Base-by-base conservation (phyloP, 2,888 invertebrate species). In the Melieria omissa region DNA sequence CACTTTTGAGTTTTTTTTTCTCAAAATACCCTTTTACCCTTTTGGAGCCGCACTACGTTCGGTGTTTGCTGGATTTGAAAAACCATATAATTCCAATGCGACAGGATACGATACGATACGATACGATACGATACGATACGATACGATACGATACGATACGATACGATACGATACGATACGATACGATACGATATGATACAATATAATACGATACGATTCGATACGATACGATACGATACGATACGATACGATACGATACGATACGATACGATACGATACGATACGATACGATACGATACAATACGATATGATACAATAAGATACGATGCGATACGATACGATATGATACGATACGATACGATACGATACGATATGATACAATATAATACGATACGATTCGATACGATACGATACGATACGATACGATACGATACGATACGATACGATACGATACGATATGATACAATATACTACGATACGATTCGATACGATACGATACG, bases 221-320 rank as follows among this genome's bases (percentile, higher is more conserved):
- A 60, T 29, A 29, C 16, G 16, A 55, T n/a, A 12, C 16, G 41
- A 60, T 29, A 29, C 29, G 41, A 60, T 29, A 29, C 29, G 41
- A 60, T 29, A 29, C 29, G 41, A 60, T 49, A 60, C 3, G 41
- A 60, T 60, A 29, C 41, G 8, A 29, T 60, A 60, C 10, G n/a
- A 16, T 45, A 62, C 10, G 45, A 45, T 16, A 62, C 10, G 45
- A 16, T 16, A 62, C 10, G 42, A 60, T 60, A 60, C 4, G 42
- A 60, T 60, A 60, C 10, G 42, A 60, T 60, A 60, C 10, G 42
- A 60, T 60, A 60, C 10, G 29, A 60, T 60, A 60, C 10, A 60
- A 60, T 60, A 60, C 10, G 42, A 60, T 60, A 41, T 4, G 42
- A 60, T 60, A 41, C 10, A 41, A 41, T 60, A 4, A 3, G 42